Evolutionary conservation across 2,888 invertebrate genomes (phyloP), one percentile per base, ranked within the genome.

Genomic region (Ochropleura leucogaster): DNA sequence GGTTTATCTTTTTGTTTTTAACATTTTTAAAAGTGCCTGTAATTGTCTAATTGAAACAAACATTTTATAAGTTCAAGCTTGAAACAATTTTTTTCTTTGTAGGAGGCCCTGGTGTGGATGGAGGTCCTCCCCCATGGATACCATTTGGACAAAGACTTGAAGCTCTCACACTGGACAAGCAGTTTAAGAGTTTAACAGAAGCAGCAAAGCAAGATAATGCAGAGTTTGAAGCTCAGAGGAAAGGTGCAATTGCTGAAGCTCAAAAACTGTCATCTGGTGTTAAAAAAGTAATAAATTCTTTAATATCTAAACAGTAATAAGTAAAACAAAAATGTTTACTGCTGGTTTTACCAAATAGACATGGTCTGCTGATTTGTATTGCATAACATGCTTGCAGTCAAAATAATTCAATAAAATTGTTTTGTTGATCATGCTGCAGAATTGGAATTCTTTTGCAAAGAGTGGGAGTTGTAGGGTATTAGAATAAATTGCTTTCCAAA

Each of bases 51-150:
- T 30, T 30, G 30, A 30, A 30, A 30, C 3, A 30, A 30, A 30
- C 30, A 30, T 30, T 30, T 30, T 30, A 3, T 2, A 3, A 30
- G 30, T 30, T 30, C 30, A 30, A 30, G 30, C 30, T 30, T 30
- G 30, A 30, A 30, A 30, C 30, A 30, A 2, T 30, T 30, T 30
- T 30, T 71, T 68, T 18, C 44, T 65, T 60, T 82, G 9, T 91
- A 95, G 96, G 97, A 68, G 97, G 97, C 53, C 96, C 97, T 72
- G 97, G 97, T 10, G 97, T 97, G 73, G 98, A 98, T 86, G 98
- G 98, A 80, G 98, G 98, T 0, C 98, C 99, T 3, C 99, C 98
- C 60, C 98, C 98, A 57, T 99, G 99, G 98, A 98, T 99, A 87
- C 98, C 99, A 53, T 99, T 99, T 95, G 99, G 99, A 0, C 97